Base-by-base conservation (phyloP, 2,888 invertebrate genomes). In the Zygogramma bicolorata region DNA sequence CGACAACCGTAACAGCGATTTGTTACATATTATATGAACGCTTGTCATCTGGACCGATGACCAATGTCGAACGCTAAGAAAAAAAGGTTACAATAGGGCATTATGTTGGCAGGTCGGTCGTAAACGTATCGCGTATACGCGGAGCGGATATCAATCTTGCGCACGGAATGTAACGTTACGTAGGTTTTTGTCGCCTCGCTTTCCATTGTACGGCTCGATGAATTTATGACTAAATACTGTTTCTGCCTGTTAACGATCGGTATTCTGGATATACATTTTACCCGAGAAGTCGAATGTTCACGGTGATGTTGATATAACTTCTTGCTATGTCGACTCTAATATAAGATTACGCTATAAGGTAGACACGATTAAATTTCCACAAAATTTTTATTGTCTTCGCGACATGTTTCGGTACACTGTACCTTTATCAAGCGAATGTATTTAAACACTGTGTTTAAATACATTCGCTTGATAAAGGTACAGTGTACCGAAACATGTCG, bases 11-110 rank as follows among this genome's bases (percentile, higher is more conserved):
- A 20, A 46, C 46, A 46, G 46, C 46, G 20, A 46, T 46, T 46
- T 46, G 46, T 46, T 46, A 46, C 46, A 46, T 46, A 46, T 46
- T 46, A 46, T 46, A 46, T 22, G 46, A 46, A 46, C 46, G 46
- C 46, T 46, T 46, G 46, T 46, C 46, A 46, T 46, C 46, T 46
- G 46, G 46, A 18, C 46, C 10, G 20, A 46, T 46, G 18, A 46
- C 46, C 46, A 46, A 46, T 46, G 46, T 46, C 8, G 46, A 22
- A 20, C 22, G 46, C 8, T 46, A 18, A n/a, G 10, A 20, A 46
- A 46, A 46, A 46, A 46, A 46, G 10, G 22, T 46, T 10, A 46
- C 46, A 46, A 46, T 46, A 46, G 46, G 20, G 46, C 13, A 46
- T 46, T 46, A 46, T 46, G 46, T 20, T 46, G 46, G 46, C 46